Base-by-base conservation (phyloP, 2,113 vertebrate genomes). In the Terrapene triunguis region DNA sequence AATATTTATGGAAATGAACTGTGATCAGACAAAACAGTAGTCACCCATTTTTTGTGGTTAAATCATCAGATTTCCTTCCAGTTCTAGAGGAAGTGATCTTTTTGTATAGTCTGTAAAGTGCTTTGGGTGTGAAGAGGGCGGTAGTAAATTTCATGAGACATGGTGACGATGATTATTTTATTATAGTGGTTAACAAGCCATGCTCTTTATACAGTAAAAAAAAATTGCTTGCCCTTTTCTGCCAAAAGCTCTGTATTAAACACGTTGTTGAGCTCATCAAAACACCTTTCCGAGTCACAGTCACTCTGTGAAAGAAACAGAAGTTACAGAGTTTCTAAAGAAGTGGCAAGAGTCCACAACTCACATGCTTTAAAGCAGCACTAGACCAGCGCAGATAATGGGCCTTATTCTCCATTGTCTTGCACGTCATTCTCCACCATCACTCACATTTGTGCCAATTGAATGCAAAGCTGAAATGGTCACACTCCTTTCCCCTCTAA, bases 61-160 rank as follows among this genome's bases (percentile, higher is more conserved):
- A 59, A 82, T 93, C 51, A 79, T 48, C 79, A 51, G 42, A 51
- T 62, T 54, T 84, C 48, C 10, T 69, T 54, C 89, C 90, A 7
- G 50, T 95, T 72, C 82, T 87, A 55, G 59, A 59, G 27, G n/a
- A 94, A 94, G 22, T 82, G 81, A 83, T 87, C 53, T 94, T 96
- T 94, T 57, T 83, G 69, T 55, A 53, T 81, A 48, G 27, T 59
- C 92, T 84, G 50, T 35, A 44, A 55, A 93, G 17, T 24, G n/a
- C 21, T 42, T 38, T 57, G 55, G 55, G 81, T 16, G 81, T 5
- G 22, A 55, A 54, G 53, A 44, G 8, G 8, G 24, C 14, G 16
- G 42, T 57, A 29, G 27, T 44, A 57, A 55, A 57, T 82, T 25
- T 42, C 81, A 57, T 57, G 24, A 42, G 38, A 82, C 38, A 44